These are phyloP conservation scores for Takifugu flavidus DNA, from an alignment of 2,113 vertebrate species.

Conservation along the genomic window DNA sequence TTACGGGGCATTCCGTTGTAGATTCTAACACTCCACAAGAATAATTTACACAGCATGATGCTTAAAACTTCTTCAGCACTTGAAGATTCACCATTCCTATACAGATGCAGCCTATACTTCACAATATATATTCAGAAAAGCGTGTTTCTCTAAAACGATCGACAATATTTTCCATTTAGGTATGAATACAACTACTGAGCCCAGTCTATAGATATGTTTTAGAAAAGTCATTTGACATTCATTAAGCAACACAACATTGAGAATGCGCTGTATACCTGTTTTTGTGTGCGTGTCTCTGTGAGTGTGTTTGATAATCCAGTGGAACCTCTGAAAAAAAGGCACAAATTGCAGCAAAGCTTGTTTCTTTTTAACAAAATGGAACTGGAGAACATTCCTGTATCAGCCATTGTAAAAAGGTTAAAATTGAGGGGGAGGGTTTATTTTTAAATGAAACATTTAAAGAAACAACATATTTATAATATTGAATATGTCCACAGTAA, in stretches of 20 bases:
- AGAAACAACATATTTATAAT: no score
- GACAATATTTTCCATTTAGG: slow-evolving; percentile 24
- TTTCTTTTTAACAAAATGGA: not conserved
- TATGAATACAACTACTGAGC: slow-evolving; percentile 23
- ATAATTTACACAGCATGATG: slow-evolving; percentile 35
- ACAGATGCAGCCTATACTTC: slow-evolving; percentile 53
- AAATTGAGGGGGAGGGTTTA: not conserved
- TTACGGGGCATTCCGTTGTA: slow-evolving; percentile 31
- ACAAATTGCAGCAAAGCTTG: slow-evolving; percentile 2
- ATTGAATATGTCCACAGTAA: slow-evolving; percentile 10
- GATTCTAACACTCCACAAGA: slow-evolving; percentile 25
- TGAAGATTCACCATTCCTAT: slow-evolving; percentile 39
- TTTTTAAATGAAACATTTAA: not conserved
- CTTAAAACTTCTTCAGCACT: slow-evolving; percentile 32
- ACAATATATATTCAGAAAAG: slow-evolving; percentile 57
- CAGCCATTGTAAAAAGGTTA: not conserved
- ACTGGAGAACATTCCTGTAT: not conserved
- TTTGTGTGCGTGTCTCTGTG: not conserved
- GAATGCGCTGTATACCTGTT: not conserved
- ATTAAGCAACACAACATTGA: not conserved
- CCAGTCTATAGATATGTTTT: slow-evolving; percentile 7
- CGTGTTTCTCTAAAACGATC: slow-evolving; percentile 30
- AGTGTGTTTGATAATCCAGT: slow-evolving; percentile 15
- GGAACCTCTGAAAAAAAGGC: slow-evolving; percentile 1
- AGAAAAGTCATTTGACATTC: slow-evolving; percentile 3